phyloP scores from a whole-genome alignment of 2,888 invertebrate species.

The Andrena fulva region DNA sequence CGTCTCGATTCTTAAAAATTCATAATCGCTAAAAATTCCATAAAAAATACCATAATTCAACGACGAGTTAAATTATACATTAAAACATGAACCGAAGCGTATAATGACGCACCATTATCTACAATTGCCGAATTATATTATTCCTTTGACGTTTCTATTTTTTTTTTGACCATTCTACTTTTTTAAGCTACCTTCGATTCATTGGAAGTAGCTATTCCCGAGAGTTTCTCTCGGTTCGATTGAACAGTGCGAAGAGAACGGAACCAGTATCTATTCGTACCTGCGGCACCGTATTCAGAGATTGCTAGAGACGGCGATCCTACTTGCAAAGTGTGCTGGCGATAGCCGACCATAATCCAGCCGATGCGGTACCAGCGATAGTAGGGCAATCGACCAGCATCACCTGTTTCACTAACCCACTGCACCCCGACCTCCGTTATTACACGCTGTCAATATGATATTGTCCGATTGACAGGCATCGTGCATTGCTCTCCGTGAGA shows the following conservation, averaged over 20 bases:
- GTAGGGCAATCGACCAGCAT: constrained; percentile 64
- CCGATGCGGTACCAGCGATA: constrained; percentile 57
- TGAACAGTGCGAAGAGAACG: constrained; percentile 47
- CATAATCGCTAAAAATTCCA: too few relatives aligned
- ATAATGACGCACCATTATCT: not conserved
- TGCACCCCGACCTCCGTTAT: constrained; percentile 58
- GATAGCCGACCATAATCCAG: constrained; percentile 60
- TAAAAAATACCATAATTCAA: not conserved
- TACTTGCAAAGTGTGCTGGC: constrained; percentile 36
- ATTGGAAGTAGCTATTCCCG: not conserved
- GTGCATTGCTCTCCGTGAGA: not conserved
- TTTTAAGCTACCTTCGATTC: constrained; percentile 4
- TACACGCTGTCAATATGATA: not conserved
- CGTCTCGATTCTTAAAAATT: too few relatives aligned
- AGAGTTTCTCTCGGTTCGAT: constrained; percentile 38
- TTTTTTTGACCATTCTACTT: constrained; percentile 5
- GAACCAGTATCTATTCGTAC: not conserved
- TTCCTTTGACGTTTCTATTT: constrained; percentile 9
- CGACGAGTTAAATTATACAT: not conserved
- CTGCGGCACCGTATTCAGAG: not conserved
- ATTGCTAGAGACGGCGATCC: not conserved
- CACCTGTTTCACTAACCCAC: constrained; percentile 71
- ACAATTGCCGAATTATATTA: not conserved
- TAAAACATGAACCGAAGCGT: not conserved
- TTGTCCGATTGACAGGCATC: constrained; percentile 12